A percentile compares a stretch with the other conserved stretches of the same genome.
Evolutionary conservation across 1,140 invertebrate species (phyloP).

Genomic region (Limonius californicus): DNA sequence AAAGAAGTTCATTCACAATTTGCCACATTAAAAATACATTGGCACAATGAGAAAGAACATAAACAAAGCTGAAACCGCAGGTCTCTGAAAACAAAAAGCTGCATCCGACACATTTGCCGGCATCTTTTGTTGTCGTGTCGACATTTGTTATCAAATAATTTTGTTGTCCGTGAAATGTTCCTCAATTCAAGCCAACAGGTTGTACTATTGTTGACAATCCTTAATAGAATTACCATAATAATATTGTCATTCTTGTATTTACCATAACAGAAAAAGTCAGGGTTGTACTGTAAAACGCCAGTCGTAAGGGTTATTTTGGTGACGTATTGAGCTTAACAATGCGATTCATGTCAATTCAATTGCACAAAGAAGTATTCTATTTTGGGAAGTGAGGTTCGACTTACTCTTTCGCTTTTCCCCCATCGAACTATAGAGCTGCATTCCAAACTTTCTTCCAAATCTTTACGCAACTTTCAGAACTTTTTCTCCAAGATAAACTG

Average conservation of each 20-base stretch:
- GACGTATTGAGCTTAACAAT: slow-evolving; percentile 35
- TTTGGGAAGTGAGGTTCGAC: slow-evolving; percentile 28
- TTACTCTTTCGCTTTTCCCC: slow-evolving; percentile 15
- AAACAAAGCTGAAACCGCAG: slow-evolving; percentile 29
- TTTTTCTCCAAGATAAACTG: neutral
- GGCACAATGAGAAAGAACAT: slow-evolving; percentile 25
- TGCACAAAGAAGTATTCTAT: slow-evolving; percentile 37
- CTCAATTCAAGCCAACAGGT: slow-evolving; percentile 43
- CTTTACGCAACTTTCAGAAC: slow-evolving; percentile 19
- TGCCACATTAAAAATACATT: slow-evolving; percentile 32
- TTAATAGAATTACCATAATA: slow-evolving; percentile 47
- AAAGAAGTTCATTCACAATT: slow-evolving; percentile 30
- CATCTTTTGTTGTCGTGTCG: slow-evolving; percentile 37
- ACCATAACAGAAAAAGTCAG: slow-evolving; percentile 41
- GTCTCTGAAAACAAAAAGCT: slow-evolving; percentile 34
- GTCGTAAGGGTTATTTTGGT: slow-evolving; percentile 37
- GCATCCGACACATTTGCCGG: slow-evolving; percentile 35
- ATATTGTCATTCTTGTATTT: slow-evolving; percentile 47
- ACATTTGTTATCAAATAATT: slow-evolving; percentile 45
- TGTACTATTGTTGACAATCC: slow-evolving; percentile 41
- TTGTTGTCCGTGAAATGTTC: slow-evolving; percentile 37
- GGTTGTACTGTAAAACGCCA: slow-evolving; percentile 27
- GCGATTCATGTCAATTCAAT: slow-evolving; percentile 39
- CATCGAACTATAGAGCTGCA: neutral
- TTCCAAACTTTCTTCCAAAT: slow-evolving; percentile 24